Conservation (phyloP, 1,140 invertebrate genomes). For the Drosophila suzukii region DNA sequence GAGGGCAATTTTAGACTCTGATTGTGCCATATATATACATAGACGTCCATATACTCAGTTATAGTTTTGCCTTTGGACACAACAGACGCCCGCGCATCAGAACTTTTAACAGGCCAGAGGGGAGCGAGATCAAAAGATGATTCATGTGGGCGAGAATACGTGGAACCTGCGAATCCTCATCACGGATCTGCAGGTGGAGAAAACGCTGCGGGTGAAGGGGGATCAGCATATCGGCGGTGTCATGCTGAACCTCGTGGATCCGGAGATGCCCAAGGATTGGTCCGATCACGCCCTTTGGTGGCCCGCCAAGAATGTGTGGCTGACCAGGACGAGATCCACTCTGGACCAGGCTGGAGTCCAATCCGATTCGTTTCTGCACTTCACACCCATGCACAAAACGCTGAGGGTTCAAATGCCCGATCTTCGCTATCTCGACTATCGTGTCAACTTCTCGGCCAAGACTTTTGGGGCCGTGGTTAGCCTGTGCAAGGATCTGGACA, state of each 20-base stretch:
- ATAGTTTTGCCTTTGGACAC: constrained; percentile 37
- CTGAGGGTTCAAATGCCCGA: constrained; percentile 97
- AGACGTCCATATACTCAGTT: constrained; percentile 15
- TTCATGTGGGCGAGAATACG: constrained; percentile 94
- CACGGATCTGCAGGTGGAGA: constrained; percentile 96
- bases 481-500: constrained; percentile 97
- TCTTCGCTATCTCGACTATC: constrained; percentile 95
- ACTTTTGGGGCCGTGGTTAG: constrained; percentile 97
- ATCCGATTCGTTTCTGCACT: constrained; percentile 96
- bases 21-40: constrained; percentile 41
- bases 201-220: constrained; percentile 97
- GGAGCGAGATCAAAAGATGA: constrained; percentile 55
- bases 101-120: constrained; percentile 1
- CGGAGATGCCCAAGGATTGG: constrained; percentile 98
- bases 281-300: constrained; percentile 99
- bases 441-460: constrained; percentile 98
- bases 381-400: constrained; percentile 99
- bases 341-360: constrained; percentile 99
- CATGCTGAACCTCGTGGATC: constrained; percentile 98
- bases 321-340: constrained; percentile 96
- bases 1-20: constrained; percentile 55
- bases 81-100: constrained; percentile 27
- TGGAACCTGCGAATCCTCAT: constrained; percentile 98
- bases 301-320: constrained; percentile 97
- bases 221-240: constrained; percentile 99